Evolutionary conservation across 2,797 vertebrate species (phyloP).

Genomic region (Microctenopoma steveboyesi): DNA sequence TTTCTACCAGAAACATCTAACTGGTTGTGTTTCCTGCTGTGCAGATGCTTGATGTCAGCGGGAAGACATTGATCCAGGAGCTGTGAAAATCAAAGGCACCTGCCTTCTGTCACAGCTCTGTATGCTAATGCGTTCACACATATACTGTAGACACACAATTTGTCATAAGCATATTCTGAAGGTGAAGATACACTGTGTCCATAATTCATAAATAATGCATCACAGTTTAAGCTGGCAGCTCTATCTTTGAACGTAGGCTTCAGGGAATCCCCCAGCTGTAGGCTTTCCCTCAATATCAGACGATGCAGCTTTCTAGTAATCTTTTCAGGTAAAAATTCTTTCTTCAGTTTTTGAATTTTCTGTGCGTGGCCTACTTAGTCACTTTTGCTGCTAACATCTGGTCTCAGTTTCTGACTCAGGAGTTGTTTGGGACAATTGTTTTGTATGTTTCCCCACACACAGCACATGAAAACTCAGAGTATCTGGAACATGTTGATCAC

Average conservation of each 20-base stretch:
- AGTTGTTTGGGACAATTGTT: constrained; percentile 30
- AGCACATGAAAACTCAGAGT: constrained; percentile 39
- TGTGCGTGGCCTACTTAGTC: background rate
- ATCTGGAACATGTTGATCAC: constrained; percentile 69
- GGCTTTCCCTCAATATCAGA: constrained; percentile 11
- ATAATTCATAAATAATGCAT: constrained; percentile 67
- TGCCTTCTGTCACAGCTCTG: constrained; percentile 34
- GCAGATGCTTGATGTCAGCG: constrained; percentile 49
- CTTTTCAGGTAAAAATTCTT: background rate
- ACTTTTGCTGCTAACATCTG: constrained; percentile 9
- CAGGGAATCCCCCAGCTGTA: constrained; percentile 49
- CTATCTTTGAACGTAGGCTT: constrained; percentile 36
- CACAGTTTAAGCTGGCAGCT: constrained; percentile 27
- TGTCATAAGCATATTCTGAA: constrained; percentile 45
- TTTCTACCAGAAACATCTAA: background rate
- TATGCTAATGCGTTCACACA: constrained; percentile 42
- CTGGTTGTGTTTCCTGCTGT: background rate
- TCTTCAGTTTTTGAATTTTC: background rate
- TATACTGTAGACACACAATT: constrained; percentile 30
- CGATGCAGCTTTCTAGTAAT: background rate
- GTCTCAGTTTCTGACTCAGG: constrained; percentile 40
- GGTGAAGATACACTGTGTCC: constrained; percentile 42
- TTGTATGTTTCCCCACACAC: constrained; percentile 22
- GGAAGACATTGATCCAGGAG: constrained; percentile 26
- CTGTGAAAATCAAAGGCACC: constrained; percentile 45